Evolutionary conservation across 2,113 vertebrate species (phyloP).

Genomic region (Otus sunia): DNA sequence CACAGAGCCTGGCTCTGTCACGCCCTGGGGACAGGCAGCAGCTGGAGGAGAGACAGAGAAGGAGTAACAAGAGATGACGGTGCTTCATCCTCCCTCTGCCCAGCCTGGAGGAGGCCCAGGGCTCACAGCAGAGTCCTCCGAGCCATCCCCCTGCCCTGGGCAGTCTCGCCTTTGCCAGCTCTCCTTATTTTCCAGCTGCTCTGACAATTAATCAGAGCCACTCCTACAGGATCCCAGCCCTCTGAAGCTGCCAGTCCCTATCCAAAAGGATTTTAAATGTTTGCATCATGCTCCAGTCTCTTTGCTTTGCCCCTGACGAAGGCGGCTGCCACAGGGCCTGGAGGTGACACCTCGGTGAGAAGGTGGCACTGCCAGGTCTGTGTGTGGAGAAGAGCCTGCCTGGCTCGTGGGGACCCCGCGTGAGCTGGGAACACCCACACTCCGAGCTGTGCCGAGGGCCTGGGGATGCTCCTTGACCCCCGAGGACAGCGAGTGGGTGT

Average conservation of each 20-base stretch:
- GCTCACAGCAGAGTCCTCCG: neutral
- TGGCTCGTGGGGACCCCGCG: accelerated
- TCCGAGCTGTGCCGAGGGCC: neutral
- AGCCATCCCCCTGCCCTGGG: neutral
- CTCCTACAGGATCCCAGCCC: neutral
- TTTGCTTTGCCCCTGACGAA: neutral
- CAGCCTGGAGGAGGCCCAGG: neutral
- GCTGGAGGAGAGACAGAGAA: neutral
- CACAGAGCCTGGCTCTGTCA: accelerated
- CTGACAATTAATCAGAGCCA: slow-evolving; percentile 47
- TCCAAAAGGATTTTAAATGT: neutral
- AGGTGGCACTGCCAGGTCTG: neutral
- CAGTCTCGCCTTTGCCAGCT: neutral
- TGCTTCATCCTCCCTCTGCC: accelerated
- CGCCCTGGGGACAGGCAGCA: accelerated
- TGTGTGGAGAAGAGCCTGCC: neutral
- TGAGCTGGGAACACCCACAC: neutral
- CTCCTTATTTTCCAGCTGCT: slow-evolving; percentile 38
- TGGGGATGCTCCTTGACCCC: neutral
- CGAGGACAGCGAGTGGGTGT: neutral
- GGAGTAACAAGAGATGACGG: neutral
- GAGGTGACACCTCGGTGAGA: neutral
- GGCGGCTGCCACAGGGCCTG: neutral
- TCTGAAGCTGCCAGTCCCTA: neutral
- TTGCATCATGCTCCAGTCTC: neutral